Evolutionary conservation across 2,797 vertebrate genomes (phyloP), one percentile per base, ranked within the genome.

Genomic region (Myripristis murdjan): DNA sequence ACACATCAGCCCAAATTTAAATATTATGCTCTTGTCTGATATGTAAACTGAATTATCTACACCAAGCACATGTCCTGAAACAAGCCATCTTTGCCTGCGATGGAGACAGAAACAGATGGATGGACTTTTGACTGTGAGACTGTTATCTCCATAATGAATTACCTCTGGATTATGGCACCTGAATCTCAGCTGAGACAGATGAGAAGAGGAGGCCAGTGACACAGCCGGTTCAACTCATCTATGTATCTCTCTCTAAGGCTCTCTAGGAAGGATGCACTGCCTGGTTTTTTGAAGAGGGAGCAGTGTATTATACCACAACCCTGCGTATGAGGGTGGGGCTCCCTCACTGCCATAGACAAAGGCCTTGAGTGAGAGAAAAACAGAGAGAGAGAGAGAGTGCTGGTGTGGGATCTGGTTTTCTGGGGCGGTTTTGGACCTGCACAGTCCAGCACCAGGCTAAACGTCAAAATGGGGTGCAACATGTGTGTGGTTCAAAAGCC

Each of bases 401-500:
- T 33, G 61, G 37, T 57, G 58, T 68, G 48, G 81, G 69, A 76
- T 33, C 46, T 44, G 44, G 24, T 75, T 65, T 68, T 73, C 67
- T 57, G 62, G 55, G 74, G 59, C 73, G 58, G 64, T 39, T 73
- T 41, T 70, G 71, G 57, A 83, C 68, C 74, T 10, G 64, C 52
- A 49, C 26, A 48, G 77, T 70, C 70, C 47, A 1, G 55, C 66
- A 24, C 28, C 24, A 47, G 26, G 46, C 78, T 51, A 53, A 24
- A 59, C 56, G 71, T 69, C 90, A 85, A 84, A n/a, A 97, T 97
- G 96, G 96, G 96, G 82, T 97, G 96, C 89, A 97, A 97, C 93
- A 97, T 97, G 96, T 97, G 96, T 76, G 94, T 97, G 91, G 94
- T 96, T 75, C 95, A 96, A 88, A 97, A 97, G 79, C 96, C 96